Percentiles rank a stretch among this genome's conserved stretches.
Evolutionary conservation across 2,113 vertebrate species (phyloP).

Genomic region (Callipepla californica): DNA sequence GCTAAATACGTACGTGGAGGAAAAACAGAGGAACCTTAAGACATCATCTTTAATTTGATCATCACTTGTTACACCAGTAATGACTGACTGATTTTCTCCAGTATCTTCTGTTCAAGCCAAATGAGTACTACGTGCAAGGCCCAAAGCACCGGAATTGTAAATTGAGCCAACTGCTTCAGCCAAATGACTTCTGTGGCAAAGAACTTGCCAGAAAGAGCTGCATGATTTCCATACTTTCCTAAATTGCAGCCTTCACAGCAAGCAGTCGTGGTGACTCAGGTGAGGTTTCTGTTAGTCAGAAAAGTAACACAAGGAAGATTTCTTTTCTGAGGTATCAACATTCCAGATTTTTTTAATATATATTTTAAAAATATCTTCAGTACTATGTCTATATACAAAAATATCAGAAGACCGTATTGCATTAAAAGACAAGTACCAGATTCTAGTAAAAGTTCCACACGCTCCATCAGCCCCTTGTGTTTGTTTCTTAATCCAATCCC

Average conservation of each 20-base stretch:
- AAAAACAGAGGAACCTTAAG: conserved; percentile 22
- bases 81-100: neutral
- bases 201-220: neutral
- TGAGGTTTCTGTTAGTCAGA: neutral
- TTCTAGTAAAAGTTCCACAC: neutral
- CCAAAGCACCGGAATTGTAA: neutral
- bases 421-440: neutral
- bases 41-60: conserved; percentile 38
- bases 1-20: conserved; percentile 23
- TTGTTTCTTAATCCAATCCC: neutral
- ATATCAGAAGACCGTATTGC: neutral
- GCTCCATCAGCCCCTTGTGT: neutral
- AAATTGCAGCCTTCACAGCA: neutral
- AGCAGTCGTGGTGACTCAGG: neutral
- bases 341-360: neutral
- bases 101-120: neutral
- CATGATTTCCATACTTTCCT: neutral
- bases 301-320: neutral
- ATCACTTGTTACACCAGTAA: neutral
- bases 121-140: neutral
- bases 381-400: neutral
- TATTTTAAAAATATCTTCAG: neutral
- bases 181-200: neutral
- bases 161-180: neutral
- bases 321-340: neutral